Evolutionary conservation across 2,888 invertebrate genomes (phyloP).

Genomic region (Aplocera efformata): DNA sequence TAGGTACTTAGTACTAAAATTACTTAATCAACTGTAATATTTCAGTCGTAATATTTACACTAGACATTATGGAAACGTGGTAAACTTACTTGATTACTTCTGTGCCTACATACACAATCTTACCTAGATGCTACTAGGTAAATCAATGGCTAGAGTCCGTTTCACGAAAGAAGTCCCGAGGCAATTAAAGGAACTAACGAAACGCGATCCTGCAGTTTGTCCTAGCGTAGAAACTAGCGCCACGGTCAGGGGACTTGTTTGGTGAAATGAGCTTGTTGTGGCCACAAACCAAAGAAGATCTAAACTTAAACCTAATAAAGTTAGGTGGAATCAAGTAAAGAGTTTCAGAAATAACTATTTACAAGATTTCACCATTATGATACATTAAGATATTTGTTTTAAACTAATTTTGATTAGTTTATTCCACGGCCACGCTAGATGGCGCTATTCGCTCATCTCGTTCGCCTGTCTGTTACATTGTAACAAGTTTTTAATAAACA

Average conservation of each 20-base stretch:
- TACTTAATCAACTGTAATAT: conserved; percentile 20
- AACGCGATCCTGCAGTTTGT: no score
- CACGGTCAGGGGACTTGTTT: no score
- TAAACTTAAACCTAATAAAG: conserved; percentile 10
- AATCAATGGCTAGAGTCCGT: no score
- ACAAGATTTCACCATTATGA: conserved; percentile 66
- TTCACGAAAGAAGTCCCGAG: no score
- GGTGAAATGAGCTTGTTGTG: no score
- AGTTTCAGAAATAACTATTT: conserved; percentile 55
- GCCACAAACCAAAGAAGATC: conserved; percentile 21
- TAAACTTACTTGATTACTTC: conserved; percentile 6
- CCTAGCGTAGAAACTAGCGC: no score
- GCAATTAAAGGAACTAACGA: no score
- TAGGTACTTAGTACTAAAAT: conserved; percentile 22
- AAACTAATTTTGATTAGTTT: conserved; percentile 1
- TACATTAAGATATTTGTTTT: background rate
- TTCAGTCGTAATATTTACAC: conserved; percentile 34
- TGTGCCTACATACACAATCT: background rate
- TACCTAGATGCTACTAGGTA: no score
- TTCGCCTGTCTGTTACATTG: no score
- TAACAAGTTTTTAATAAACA: no score
- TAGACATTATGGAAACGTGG: conserved; percentile 14
- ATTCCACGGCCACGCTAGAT: conserved; percentile 8
- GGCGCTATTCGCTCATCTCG: no score
- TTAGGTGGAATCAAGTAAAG: conserved; percentile 73